These are phyloP conservation scores for Biston betularia DNA, from an alignment of 2,888 invertebrate genomes.

Conservation along the genomic window DNA sequence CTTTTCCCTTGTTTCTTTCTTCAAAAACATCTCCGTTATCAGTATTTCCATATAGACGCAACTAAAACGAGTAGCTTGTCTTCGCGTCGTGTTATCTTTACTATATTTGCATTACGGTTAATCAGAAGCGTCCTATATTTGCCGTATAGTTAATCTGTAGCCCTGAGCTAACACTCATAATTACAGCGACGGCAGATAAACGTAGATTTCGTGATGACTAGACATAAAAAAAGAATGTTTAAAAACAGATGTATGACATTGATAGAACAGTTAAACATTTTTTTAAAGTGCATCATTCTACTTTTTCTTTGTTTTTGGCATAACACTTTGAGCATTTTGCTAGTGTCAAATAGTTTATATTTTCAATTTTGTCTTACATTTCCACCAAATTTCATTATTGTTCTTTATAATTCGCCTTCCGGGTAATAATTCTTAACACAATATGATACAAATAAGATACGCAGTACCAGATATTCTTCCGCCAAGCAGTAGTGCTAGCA, in stretches of 20 bases:
- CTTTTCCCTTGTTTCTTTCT: neutral
- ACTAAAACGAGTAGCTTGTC: conserved; percentile 31
- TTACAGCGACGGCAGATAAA: conserved; percentile 26
- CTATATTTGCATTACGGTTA: conserved; percentile 24
- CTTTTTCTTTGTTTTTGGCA: too few relatives aligned
- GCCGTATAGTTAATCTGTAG: conserved; percentile 13
- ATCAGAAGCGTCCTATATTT: conserved; percentile 13
- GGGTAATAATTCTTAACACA: too few relatives aligned
- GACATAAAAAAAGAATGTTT: conserved; percentile 12
- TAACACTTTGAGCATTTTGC: too few relatives aligned
- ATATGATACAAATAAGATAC: too few relatives aligned
- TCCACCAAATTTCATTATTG: too few relatives aligned
- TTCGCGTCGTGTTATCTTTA: conserved; percentile 29
- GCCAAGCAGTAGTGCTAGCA: too few relatives aligned
- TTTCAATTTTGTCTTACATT: too few relatives aligned
- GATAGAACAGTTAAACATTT: too few relatives aligned
- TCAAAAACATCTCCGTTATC: conserved; percentile 19
- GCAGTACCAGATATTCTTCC: too few relatives aligned
- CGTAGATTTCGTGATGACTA: conserved; percentile 12
- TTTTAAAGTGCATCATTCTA: too few relatives aligned
- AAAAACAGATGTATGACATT: neutral
- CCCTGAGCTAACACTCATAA: conserved; percentile 15
- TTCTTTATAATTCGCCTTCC: too few relatives aligned
- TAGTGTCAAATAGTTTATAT: too few relatives aligned
- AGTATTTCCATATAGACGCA: conserved; percentile 20